Evolutionary conservation across 2,797 vertebrate genomes (phyloP).

Genomic region (Sebastes ruberrimus): DNA sequence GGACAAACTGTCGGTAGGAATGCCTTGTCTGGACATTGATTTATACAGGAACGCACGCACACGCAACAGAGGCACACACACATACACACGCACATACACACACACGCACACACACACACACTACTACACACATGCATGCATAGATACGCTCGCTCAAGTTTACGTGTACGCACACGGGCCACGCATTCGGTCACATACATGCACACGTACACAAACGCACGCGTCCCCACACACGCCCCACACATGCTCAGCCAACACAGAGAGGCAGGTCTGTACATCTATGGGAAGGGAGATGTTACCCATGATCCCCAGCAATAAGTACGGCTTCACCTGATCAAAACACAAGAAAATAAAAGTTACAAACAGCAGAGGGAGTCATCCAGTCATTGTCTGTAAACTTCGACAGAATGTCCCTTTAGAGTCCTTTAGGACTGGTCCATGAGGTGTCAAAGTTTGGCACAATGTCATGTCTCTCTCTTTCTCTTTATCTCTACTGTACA

Average conservation of each 20-base stretch:
- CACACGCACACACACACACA: slow-evolving; percentile 52
- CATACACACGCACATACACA: slow-evolving; percentile 57
- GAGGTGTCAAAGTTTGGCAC: slow-evolving; percentile 84
- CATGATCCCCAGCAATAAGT: slow-evolving; percentile 77
- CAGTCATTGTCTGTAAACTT: slow-evolving; percentile 74
- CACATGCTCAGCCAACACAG: slow-evolving; percentile 77
- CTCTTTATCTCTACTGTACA: slow-evolving; percentile 56
- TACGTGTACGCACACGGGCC: slow-evolving; percentile 56
- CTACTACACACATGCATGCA: slow-evolving; percentile 79
- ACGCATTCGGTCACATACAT: slow-evolving; percentile 53
- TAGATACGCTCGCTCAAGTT: slow-evolving; percentile 74
- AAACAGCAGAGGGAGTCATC: slow-evolving; percentile 77
- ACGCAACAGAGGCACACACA: slow-evolving; percentile 67
- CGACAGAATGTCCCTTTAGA: slow-evolving; percentile 66
- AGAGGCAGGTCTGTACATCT: slow-evolving; percentile 86
- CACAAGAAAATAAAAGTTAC: slow-evolving; percentile 79
- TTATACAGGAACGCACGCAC: slow-evolving; percentile 73
- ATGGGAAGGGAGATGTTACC: slow-evolving; percentile 78
- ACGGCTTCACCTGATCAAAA: slow-evolving; percentile 80
- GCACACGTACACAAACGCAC: slow-evolving; percentile 41
- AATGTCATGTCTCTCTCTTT: slow-evolving; percentile 64
- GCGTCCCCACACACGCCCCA: slow-evolving; percentile 44
- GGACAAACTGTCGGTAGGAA: slow-evolving; percentile 80
- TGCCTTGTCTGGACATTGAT: slow-evolving; percentile 80
- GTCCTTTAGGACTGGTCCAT: slow-evolving; percentile 70